Conservation (phyloP, 2,888 invertebrate species). For the Actias luna region DNA sequence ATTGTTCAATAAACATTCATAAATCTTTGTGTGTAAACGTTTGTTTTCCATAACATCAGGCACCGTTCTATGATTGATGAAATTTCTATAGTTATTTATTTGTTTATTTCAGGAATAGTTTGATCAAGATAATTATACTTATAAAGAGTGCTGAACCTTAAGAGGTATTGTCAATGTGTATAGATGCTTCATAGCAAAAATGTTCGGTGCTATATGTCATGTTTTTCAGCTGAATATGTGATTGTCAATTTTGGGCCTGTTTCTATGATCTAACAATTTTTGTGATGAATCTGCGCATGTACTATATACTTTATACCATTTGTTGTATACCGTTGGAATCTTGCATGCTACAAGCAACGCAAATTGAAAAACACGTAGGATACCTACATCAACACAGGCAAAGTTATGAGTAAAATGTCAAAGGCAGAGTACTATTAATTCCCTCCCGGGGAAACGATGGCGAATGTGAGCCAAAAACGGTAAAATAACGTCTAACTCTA, state of each 20-base stretch:
- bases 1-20: slow-evolving; percentile 6
- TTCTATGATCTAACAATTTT: no score
- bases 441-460: slow-evolving; percentile 24
- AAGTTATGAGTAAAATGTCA: slow-evolving; percentile 49
- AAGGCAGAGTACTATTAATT: slow-evolving; percentile 50
- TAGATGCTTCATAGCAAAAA: no score
- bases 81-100: background rate
- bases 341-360: background rate
- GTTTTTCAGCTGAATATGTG: no score
- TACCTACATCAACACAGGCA: slow-evolving; percentile 28
- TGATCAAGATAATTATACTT: background rate
- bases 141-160: no score
- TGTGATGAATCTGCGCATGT: background rate
- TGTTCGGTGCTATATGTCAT: no score
- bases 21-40: background rate
- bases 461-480: slow-evolving; percentile 45
- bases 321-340: background rate
- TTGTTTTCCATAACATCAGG: background rate
- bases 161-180: no score
- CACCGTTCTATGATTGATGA: background rate
- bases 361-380: slow-evolving; percentile 4
- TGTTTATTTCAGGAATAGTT: no score
- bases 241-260: no score
- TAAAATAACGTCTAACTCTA: slow-evolving; percentile 45
- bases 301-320: background rate